A percentile compares a stretch with the other conserved stretches of the same genome.
These are phyloP conservation scores for Plecotus auritus DNA, from an alignment of 2,113 vertebrate species.

Conservation along the genomic window DNA sequence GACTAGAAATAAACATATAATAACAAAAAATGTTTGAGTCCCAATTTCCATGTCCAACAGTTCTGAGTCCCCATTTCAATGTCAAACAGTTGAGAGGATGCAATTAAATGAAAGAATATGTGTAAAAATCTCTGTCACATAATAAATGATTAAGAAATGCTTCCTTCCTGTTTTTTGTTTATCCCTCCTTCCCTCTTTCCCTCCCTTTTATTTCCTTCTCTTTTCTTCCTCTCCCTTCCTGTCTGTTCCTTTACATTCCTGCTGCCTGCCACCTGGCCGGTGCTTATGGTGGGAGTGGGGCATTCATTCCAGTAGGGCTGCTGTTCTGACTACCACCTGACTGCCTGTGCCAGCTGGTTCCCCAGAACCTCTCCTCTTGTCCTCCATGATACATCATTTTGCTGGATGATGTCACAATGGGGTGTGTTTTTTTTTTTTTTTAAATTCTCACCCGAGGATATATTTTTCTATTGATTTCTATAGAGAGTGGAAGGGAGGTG, in stretches of 20 bases:
- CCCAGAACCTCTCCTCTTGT: neutral
- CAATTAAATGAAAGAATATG: neutral
- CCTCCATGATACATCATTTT: neutral
- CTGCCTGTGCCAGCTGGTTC: rapidly evolving
- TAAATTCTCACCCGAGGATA: too few species aligned
- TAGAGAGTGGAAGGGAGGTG: too few species aligned
- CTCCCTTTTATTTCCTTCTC: neutral
- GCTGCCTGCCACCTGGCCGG: neutral
- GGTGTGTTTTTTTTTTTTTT: too few species aligned
- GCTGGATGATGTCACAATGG: neutral
- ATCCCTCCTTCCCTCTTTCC: neutral
- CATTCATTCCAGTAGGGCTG: rapidly evolving
- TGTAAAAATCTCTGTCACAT: neutral
- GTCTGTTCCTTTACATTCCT: neutral
- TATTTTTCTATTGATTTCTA: too few species aligned
- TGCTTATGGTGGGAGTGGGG: neutral
- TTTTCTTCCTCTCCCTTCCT: neutral
- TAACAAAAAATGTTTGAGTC: too few species aligned
- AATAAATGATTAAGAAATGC: neutral
- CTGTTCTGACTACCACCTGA: neutral
- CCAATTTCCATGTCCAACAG: too few species aligned
- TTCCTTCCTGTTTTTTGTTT: neutral
- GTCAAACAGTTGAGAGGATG: neutral
- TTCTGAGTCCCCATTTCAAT: too few species aligned
- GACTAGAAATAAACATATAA: too few species aligned